Conservation (phyloP, 1,140 invertebrate genomes). For the Drosophila sp. region DNA sequence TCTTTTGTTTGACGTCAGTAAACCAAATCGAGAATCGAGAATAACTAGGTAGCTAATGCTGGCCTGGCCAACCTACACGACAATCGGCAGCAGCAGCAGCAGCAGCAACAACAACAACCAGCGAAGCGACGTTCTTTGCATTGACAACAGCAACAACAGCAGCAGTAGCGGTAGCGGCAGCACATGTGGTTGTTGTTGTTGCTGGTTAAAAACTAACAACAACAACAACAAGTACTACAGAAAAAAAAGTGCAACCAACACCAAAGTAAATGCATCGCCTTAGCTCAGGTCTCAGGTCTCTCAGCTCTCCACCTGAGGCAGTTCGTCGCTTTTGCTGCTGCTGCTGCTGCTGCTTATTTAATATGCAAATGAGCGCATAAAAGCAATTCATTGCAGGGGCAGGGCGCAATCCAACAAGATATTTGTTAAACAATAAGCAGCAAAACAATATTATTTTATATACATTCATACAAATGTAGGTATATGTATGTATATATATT, state of each 20-base stretch:
- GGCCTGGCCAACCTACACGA: constrained; percentile 66
- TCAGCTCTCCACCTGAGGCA: constrained; percentile 27
- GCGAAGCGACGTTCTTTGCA: constrained; percentile 59
- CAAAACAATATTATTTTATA: constrained; percentile 23
- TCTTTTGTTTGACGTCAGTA: constrained; percentile 72
- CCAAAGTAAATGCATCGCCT: constrained; percentile 38
- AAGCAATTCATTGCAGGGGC: constrained; percentile 74
- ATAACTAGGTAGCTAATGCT: constrained; percentile 40
- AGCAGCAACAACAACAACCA: constrained; percentile 9
- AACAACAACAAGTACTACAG: constrained; percentile 36
- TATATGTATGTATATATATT: constrained; percentile 13
- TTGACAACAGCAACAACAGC: constrained; percentile 58
- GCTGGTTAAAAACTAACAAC: constrained; percentile 70
- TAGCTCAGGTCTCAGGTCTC: constrained; percentile 18
- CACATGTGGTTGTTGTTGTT: constrained; percentile 24
- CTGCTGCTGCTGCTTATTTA: constrained; percentile 65
- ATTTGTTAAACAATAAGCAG: constrained; percentile 77
- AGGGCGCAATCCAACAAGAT: constrained; percentile 48
- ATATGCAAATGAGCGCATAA: constrained; percentile 81
- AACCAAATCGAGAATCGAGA: constrained; percentile 66
- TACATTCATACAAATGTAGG: constrained; percentile 10
- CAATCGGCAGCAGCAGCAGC: constrained; percentile 16
- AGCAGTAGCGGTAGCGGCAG: neutral
- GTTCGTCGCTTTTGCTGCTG: constrained; percentile 8
- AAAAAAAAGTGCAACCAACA: constrained; percentile 46